These are phyloP conservation scores for Paramisgurnus dabryanus DNA, from an alignment of 2,113 vertebrate genomes.

Conservation along the genomic window DNA sequence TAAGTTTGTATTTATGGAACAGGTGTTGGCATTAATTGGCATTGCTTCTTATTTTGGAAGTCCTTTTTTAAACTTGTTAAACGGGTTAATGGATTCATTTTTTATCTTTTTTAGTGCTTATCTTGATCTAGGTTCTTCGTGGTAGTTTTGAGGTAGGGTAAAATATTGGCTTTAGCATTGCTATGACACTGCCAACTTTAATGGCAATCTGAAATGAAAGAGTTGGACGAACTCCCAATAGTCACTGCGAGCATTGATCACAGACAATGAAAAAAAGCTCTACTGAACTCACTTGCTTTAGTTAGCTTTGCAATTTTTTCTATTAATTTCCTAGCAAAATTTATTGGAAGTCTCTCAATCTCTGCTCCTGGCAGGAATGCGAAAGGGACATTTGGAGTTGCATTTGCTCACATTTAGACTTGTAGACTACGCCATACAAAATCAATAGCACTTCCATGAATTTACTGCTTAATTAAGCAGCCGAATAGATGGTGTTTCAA, in stretches of 20 bases:
- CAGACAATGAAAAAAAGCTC: neutral
- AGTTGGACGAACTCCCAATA: neutral
- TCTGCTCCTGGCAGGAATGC: slow-evolving; percentile 1
- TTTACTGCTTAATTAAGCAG: slow-evolving; percentile 73
- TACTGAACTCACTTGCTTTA: neutral
- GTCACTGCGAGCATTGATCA: neutral
- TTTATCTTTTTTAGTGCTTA: neutral
- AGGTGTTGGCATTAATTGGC: neutral
- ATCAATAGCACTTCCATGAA: slow-evolving; percentile 68
- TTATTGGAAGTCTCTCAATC: neutral
- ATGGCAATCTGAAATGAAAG: neutral
- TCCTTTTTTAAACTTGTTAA: neutral
- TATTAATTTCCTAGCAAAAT: neutral
- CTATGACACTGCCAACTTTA: neutral
- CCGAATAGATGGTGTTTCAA: slow-evolving; percentile 64
- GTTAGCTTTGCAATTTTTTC: neutral
- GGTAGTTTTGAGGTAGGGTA: neutral
- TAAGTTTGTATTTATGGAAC: neutral
- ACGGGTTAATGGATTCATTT: neutral
- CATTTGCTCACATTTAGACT: slow-evolving; percentile 23
- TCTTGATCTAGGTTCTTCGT: neutral
- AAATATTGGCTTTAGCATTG: neutral
- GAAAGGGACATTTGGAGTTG: slow-evolving; percentile 14
- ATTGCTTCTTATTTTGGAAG: neutral
- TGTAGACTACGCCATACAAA: slow-evolving; percentile 27